Evolutionary conservation across 2,888 invertebrate genomes (phyloP), one percentile per base, ranked within the genome.

Genomic region (Deroplatys truncata): DNA sequence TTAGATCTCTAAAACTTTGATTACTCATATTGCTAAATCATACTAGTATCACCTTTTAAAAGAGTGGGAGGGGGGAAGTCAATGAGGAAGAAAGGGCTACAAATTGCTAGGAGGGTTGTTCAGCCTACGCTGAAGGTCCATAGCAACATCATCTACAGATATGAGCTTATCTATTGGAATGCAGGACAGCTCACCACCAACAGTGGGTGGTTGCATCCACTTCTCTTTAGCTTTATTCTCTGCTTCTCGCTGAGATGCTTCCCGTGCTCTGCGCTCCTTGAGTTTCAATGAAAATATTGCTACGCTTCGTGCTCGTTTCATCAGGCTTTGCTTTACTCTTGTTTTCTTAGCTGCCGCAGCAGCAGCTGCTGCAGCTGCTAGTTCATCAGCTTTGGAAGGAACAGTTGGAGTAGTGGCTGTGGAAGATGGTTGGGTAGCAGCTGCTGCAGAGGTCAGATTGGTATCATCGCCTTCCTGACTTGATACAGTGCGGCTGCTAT

Each of bases 271-370:
- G n/a, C 96, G 94, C 92, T 96, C 96, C 92, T 96, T 96, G 91
- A 98, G 93, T 89, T 97, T 97, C 88, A 98, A 93, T 9, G 97
- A 97, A 93, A 98, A 98, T 92, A 98, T 97, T 9, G 97, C 97
- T 84, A 98, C 97, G 0, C 97, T 97, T 25, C 97, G 95, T 10
- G 98, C 97, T 88, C 97, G 95, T 93, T 98, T 98, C 93, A 98
- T 97, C 43, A 98, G 93, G 91, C 96, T 96, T 87, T 97, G 97
- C 92, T 96, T 96, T 28, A 96, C 95, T 82, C 94, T 93, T 25
- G 96, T 94, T 82, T 96, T 96, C 92, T 96, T 96, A 90, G 96
- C 96, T 8, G 96, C 96, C 7, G 96, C 89, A 31, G 89, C 88
- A 82, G 82, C 87, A 87, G 87, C 87, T 49, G 85, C 85, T n/a